A percentile compares a stretch with the other conserved stretches of the same genome.
phyloP scores from a whole-genome alignment of 2,797 vertebrate genomes.

The Podarcis lilfordi region DNA sequence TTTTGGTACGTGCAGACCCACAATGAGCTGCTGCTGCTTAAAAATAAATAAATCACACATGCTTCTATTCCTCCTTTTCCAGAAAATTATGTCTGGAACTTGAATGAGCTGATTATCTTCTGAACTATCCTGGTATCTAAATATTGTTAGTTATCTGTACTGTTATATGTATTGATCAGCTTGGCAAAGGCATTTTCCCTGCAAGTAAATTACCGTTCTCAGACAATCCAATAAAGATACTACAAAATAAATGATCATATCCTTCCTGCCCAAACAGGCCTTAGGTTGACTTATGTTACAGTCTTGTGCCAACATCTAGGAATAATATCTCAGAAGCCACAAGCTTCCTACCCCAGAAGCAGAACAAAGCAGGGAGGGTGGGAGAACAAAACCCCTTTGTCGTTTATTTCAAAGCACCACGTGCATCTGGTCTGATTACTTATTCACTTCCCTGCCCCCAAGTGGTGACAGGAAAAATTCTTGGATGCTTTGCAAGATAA shows the following conservation, averaged over 20 bases:
- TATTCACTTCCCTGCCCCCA: not conserved
- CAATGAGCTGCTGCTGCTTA: not conserved
- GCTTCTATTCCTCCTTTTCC: not conserved
- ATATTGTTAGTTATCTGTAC: not conserved
- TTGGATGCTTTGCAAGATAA: not conserved
- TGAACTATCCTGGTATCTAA: not conserved
- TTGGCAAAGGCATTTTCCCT: not conserved
- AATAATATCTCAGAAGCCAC: not conserved
- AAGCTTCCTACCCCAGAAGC: not conserved
- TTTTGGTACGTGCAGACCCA: not conserved
- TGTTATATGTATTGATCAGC: not conserved
- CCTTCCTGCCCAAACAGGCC: not conserved
- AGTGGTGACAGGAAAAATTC: not conserved
- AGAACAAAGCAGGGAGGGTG: not conserved
- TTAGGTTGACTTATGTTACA: not conserved
- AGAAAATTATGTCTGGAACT: not conserved
- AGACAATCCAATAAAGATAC: not conserved
- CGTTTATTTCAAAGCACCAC: not conserved
- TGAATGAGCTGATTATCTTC: not conserved
- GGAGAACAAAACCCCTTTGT: conserved; percentile 19
- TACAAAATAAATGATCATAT: not conserved
- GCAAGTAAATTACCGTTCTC: not conserved
- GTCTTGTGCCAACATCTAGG: not conserved
- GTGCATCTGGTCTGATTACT: not conserved
- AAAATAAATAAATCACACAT: too few relatives aligned